Base-by-base conservation (phyloP, 2,888 invertebrate genomes). In the Dryomyza anilis region DNA sequence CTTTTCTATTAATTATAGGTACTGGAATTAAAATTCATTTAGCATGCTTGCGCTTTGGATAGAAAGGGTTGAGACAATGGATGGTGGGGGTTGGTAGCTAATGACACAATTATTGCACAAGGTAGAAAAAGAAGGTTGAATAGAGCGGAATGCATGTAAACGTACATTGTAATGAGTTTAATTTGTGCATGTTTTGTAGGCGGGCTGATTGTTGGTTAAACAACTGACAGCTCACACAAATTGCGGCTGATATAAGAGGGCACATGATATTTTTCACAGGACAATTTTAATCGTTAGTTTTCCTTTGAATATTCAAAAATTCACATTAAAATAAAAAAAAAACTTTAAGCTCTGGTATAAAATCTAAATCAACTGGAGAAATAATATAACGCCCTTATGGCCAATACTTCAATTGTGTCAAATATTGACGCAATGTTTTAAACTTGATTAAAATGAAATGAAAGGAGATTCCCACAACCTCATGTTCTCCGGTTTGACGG, bases 181-280 rank as follows among this genome's bases (percentile, higher is more conserved):
- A 46, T 23, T 25, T 33, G 25, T 27, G 48, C 36, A 39, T 8
- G 12, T 55, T 45, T 30, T 67, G 66, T 66, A 69, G 80, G 78
- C 78, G 79, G 77, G 71, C 66, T 73, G 66, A 71, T 72, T 77
- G 75, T 75, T 79, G 79, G 76, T 74, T 77, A 79, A 80, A 78
- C 78, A 79, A 73, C 75, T 71, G 70, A 75, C 76, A 74, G 73
- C 67, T 56, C 25, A 7, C 7, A 55, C 25, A 27, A 46, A 56
- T 23, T 29, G 30, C 53, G 29, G 16, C 3, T 2, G 30, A 30
- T 23, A 12, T 70, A 67, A 66, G 67, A 61, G 67, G 48, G 10
- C 56, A 56, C 46, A 46, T 63, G 63, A 46, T 36, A 12, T 3
- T 33, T 14, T 56, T 63, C 63, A 46, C 63, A 63, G 46, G 46